Conservation (phyloP, 2,797 vertebrate genomes). For the Paedocypris micromegethes region DNA sequence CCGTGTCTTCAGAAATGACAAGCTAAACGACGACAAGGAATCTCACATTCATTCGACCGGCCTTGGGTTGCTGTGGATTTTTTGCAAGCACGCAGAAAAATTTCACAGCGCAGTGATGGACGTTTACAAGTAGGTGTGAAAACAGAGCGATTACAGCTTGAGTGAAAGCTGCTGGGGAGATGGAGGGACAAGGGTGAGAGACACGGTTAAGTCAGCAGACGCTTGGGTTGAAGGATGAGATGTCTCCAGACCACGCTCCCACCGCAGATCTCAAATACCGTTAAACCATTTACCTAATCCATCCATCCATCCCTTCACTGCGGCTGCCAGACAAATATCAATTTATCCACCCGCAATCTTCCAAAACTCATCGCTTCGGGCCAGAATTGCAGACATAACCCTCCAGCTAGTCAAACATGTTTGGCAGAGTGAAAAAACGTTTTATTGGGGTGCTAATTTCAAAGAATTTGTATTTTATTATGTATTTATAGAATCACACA, state of each 20-base stretch:
- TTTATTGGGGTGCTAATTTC: too few species aligned
- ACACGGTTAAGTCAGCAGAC: background rate
- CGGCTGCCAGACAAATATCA: constrained; percentile 3
- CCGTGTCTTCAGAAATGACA: too few species aligned
- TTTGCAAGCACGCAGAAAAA: too few species aligned
- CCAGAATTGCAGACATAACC: too few species aligned
- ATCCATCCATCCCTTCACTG: constrained; percentile 24
- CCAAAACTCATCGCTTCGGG: too few species aligned
- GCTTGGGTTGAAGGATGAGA: constrained; percentile 4
- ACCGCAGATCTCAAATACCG: background rate
- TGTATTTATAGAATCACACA: too few species aligned
- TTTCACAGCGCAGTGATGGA: constrained; percentile 44
- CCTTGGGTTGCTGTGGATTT: too few species aligned
- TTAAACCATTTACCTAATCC: constrained; percentile 2
- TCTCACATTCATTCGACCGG: too few species aligned
- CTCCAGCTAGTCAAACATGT: too few species aligned
- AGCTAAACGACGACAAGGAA: too few species aligned
- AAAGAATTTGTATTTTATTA: too few species aligned
- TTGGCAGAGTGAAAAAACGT: too few species aligned
- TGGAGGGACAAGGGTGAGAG: constrained; percentile 9
- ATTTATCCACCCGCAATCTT: background rate
- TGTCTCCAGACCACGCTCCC: constrained; percentile 1
- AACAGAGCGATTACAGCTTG: constrained; percentile 45
- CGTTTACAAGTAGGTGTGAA: constrained; percentile 37
- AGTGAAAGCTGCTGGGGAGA: constrained; percentile 21